Evolutionary conservation across 2,888 invertebrate genomes (phyloP).

Genomic region (Meloe dianella): DNA sequence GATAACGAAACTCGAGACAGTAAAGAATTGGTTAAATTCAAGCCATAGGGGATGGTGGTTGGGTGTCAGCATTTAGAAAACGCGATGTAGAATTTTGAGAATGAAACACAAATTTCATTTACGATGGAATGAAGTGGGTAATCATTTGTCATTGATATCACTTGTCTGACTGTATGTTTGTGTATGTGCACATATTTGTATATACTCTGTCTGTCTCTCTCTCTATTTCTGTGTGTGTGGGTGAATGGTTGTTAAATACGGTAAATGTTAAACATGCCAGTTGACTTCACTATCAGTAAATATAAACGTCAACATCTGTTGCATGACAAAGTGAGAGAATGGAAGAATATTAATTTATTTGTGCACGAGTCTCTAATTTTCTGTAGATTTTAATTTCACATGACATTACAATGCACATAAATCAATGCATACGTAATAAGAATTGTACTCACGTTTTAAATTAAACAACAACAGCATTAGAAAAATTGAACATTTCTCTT

Average conservation of each 20-base stretch:
- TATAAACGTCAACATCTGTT: constrained; percentile 31
- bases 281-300: constrained; percentile 29
- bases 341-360: neutral
- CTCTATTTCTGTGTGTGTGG: too few species aligned
- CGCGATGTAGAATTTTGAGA: neutral
- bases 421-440: neutral
- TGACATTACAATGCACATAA: neutral
- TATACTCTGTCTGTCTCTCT: neutral
- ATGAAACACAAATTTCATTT: constrained; percentile 4
- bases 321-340: neutral
- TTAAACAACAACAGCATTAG: constrained; percentile 9
- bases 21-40: neutral
- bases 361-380: neutral
- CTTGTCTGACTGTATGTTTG: neutral
- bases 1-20: constrained; percentile 3
- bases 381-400: neutral
- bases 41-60: neutral
- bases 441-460: constrained; percentile 1
- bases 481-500: neutral
- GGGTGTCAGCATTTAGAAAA: neutral
- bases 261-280: constrained; percentile 28
- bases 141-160: constrained; percentile 10
- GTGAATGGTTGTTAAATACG: neutral
- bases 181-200: neutral
- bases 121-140: neutral